Base-by-base conservation (phyloP, 2,888 invertebrate species). In the Apantesis nais region DNA sequence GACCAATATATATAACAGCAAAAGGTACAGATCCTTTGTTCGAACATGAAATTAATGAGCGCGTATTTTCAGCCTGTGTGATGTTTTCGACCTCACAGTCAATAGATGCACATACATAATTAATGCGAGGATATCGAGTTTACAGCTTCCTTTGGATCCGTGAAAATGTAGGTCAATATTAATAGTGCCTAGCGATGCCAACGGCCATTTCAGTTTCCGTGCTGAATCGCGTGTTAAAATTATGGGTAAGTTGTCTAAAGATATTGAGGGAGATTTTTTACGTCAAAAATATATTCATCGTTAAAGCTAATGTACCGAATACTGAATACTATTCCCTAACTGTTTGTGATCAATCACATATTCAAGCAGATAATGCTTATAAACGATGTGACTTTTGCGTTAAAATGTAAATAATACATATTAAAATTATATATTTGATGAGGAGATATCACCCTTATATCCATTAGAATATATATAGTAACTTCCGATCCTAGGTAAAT, bases 41-140 rank as follows among this genome's bases (percentile, higher is more conserved):
- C 34, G 52, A 52, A 58, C 58, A 48, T 61, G 66, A 62, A 70
- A 76, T 80, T 71, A 80, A 74, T 75, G 73, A 74, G 62, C 41
- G 62, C 37, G 70, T 67, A 75, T 74, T 75, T 78, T 80, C 78
- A 72, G 70, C 31, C 62, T 64, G 61, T 19, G 34, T 78, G 77
- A 77, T 76, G 75, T 78, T 77, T 74, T 81, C 82, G 83, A 82
- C 84, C 83, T 85, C 82, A 80, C 74, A 72, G 73, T 82, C 74
- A 83, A 89, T 85, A 83, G 83, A 89, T 88, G 88, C 86, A 89
- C 88, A 89, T 89, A 86, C 88, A 88, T 89, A 89, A 89, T 88
- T 85, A 86, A 89, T 87, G 74, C 75, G 75, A 76, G 82, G 75
- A 79, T 84, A 84, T 81, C 81, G 75, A 72, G 77, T 76, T 76